phyloP scores from a whole-genome alignment of 2,888 invertebrate species.

The Agrochola lychnidis region DNA sequence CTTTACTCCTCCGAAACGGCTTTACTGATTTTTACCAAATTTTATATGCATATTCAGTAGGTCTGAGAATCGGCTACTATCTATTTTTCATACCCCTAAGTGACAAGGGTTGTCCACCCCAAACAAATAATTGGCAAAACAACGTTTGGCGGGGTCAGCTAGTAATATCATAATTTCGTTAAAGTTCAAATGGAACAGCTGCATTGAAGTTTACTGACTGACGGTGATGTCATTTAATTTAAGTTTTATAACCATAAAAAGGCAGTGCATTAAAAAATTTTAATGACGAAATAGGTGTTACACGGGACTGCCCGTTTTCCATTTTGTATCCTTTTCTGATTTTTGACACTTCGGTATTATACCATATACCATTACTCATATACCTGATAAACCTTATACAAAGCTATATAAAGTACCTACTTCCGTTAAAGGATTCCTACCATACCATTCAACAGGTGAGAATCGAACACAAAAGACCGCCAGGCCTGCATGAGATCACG shows the following conservation, averaged over 20 bases:
- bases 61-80: too few species aligned
- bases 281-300: not conserved
- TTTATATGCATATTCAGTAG: too few species aligned
- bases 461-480: not conserved
- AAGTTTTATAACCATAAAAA: not conserved
- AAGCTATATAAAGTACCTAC: not conserved
- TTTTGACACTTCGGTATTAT: not conserved
- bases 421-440: not conserved
- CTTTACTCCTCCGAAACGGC: too few species aligned
- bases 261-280: not conserved
- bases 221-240: too few species aligned
- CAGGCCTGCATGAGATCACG: not conserved
- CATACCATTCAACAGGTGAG: not conserved
- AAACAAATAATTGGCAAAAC: too few species aligned
- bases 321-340: not conserved
- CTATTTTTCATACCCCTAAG: too few species aligned
- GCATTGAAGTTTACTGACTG: not conserved
- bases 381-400: not conserved
- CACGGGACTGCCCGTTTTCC: not conserved
- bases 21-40: too few species aligned
- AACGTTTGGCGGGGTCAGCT: too few species aligned
- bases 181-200: not conserved
- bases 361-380: too few species aligned
- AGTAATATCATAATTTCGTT: not conserved
- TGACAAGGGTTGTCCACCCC: too few species aligned